Evolutionary conservation across 2,797 vertebrate genomes (phyloP).

Genomic region (Macrochelys suwanniensis): DNA sequence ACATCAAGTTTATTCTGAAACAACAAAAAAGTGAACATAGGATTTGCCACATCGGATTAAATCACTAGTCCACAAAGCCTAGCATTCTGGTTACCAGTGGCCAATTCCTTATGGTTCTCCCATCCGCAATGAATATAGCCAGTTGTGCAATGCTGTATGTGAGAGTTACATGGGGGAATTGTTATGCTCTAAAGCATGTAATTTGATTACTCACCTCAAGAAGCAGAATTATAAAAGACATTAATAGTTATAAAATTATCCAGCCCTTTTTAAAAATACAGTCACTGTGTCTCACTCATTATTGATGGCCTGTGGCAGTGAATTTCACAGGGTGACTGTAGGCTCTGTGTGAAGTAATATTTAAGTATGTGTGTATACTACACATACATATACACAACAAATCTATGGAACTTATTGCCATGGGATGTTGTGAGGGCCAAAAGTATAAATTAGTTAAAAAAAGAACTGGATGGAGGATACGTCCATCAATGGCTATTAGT

Average conservation of each 20-base stretch:
- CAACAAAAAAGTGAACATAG: background rate
- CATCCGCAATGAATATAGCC: background rate
- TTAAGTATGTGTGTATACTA: conserved; percentile 19
- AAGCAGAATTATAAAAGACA: background rate
- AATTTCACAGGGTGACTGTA: conserved; percentile 24
- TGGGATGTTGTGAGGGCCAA: background rate
- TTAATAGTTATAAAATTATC: background rate
- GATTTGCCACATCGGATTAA: background rate
- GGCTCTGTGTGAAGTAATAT: conserved; percentile 1
- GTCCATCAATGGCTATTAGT: background rate
- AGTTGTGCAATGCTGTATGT: background rate
- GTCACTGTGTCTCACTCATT: background rate
- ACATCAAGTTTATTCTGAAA: background rate
- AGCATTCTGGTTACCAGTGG: background rate
- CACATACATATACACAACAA: conserved; percentile 23
- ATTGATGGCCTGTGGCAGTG: conserved; percentile 1
- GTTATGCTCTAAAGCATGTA: background rate
- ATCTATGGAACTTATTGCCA: background rate
- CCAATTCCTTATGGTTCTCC: background rate
- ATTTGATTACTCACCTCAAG: background rate
- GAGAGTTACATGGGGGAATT: background rate
- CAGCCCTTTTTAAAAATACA: conserved; percentile 8
- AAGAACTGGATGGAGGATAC: background rate
- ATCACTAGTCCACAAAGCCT: background rate
- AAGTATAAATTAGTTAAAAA: background rate